Conservation (phyloP, 1,140 invertebrate genomes). For the Achroia grisella region DNA sequence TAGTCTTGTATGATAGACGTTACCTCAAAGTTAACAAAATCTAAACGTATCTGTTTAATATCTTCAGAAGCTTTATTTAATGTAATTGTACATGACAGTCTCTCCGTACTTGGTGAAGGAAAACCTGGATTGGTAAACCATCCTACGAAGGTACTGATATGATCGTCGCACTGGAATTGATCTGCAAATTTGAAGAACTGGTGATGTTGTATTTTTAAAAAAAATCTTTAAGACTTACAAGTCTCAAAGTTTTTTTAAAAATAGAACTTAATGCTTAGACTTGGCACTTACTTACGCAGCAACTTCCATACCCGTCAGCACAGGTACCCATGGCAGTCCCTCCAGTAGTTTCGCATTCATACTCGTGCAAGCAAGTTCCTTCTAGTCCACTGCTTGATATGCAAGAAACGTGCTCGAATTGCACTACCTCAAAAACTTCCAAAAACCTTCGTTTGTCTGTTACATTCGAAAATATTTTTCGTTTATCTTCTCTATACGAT, state of each 20-base stretch:
- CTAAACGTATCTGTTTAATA: constrained; percentile 79
- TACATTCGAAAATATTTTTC: constrained; percentile 9
- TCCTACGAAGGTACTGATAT: constrained; percentile 30
- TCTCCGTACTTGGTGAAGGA: constrained; percentile 51
- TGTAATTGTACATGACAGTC: constrained; percentile 76
- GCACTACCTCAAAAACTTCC: constrained; percentile 82
- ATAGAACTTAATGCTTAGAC: not conserved
- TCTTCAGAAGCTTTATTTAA: constrained; percentile 75
- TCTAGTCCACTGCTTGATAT: constrained; percentile 68
- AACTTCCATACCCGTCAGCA: constrained; percentile 83
- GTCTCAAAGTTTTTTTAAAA: too few species aligned
- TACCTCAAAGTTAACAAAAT: constrained; percentile 82
- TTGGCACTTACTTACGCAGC: constrained; percentile 80
- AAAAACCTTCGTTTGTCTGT: constrained; percentile 59
- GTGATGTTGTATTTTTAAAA: not conserved
- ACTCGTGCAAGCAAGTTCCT: constrained; percentile 80
- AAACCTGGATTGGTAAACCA: constrained; percentile 64
- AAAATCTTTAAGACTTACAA: too few species aligned
- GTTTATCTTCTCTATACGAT: constrained; percentile 11
- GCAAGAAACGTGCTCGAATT: constrained; percentile 80
- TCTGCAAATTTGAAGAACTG: constrained; percentile 30
- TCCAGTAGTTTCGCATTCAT: constrained; percentile 77
- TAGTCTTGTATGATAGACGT: not conserved
- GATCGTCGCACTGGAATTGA: constrained; percentile 46
- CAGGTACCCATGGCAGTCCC: constrained; percentile 79